Evolutionary conservation across 2,888 invertebrate genomes (phyloP), one percentile per base, ranked within the genome.

Genomic region (Selenia dentaria): DNA sequence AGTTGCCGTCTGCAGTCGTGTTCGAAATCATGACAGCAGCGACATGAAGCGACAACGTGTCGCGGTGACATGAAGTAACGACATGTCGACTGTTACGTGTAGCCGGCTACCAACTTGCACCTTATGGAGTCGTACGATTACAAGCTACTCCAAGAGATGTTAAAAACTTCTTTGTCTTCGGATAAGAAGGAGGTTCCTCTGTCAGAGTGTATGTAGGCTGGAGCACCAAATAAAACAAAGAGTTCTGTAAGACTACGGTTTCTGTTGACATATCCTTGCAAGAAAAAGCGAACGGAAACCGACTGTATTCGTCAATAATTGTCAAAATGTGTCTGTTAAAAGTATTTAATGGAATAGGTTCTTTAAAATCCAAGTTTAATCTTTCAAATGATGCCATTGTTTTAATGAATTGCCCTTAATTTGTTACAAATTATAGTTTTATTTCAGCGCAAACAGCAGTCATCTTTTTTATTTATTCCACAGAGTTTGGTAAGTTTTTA

Each of bases 241-340:
- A 4, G 6, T 16, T 11, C 11, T 37, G 32, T 37, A 37, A 16
- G n/a, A n/a, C 16, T 16, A 25, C 1, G 31, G 22, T 22, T 6
- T 22, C 32, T 3, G 25, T 6, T 13, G 26, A 14, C 24, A 12
- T 11, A 13, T 32, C 32, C 16, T 32, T 36, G 9, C 49, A 46
- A 14, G 53, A 39, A 38, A 28, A 57, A 5, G 54, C 54, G 25
- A 51, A 59, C n/a, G 51, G 41, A 49, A 54, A 60, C 24, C 60
- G 34, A 8, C 46, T 49, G 40, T 51, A 49, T 32, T 57, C 55
- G 44, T 59, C 53, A 2, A 62, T 39, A 5, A 64, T 36, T 4
- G 54, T 54, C 11, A 62, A 33, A 14, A 52, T 34, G 24, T 43
- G 47, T 24, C 10, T 11, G 34, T 54, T 54, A 6, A 20, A 8